Percentiles rank a stretch among this genome's conserved stretches.
These are phyloP conservation scores for Cynoglossus semilaevis DNA, from an alignment of 2,113 vertebrate species.

Conservation along the genomic window DNA sequence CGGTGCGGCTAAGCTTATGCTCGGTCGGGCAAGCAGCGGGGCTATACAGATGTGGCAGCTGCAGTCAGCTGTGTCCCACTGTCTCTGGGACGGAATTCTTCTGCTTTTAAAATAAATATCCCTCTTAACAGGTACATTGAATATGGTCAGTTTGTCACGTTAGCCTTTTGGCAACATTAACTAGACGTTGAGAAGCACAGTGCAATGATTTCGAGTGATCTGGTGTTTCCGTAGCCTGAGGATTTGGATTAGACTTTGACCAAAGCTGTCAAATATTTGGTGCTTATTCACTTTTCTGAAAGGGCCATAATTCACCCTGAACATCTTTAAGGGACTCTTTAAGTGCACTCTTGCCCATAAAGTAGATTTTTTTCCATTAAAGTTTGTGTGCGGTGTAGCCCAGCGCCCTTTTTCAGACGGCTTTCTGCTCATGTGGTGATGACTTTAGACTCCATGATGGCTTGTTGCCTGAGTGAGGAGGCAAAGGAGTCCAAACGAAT, in stretches of 20 bases:
- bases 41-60: slow-evolving; percentile 58
- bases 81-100: slow-evolving; percentile 35
- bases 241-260: slow-evolving; percentile 33
- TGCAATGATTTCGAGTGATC: slow-evolving; percentile 16
- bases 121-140: too few relatives aligned
- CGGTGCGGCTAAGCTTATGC: slow-evolving; percentile 67
- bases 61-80: slow-evolving; percentile 49
- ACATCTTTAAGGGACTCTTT: slow-evolving; percentile 2
- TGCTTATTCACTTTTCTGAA: slow-evolving; percentile 26
- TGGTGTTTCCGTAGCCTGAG: slow-evolving; percentile 21
- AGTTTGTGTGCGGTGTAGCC: slow-evolving; percentile 45
- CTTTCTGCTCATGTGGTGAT: slow-evolving; percentile 76
- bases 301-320: slow-evolving; percentile 37
- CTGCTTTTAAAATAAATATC: slow-evolving; percentile 10
- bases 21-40: slow-evolving; percentile 63
- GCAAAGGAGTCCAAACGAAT: slow-evolving; percentile 93
- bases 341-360: slow-evolving; percentile 12
- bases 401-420: slow-evolving; percentile 55
- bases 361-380: slow-evolving; percentile 14
- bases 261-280: slow-evolving; percentile 62
- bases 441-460: slow-evolving; percentile 93
- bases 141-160: slow-evolving; percentile 27
- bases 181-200: slow-evolving; percentile 16
- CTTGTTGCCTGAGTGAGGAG: slow-evolving; percentile 95
- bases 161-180: slow-evolving; percentile 36